A percentile compares a stretch with the other conserved stretches of the same genome.
phyloP scores from a whole-genome alignment of 92 coral and sea anemone species.

The Phenganax marumi region DNA sequence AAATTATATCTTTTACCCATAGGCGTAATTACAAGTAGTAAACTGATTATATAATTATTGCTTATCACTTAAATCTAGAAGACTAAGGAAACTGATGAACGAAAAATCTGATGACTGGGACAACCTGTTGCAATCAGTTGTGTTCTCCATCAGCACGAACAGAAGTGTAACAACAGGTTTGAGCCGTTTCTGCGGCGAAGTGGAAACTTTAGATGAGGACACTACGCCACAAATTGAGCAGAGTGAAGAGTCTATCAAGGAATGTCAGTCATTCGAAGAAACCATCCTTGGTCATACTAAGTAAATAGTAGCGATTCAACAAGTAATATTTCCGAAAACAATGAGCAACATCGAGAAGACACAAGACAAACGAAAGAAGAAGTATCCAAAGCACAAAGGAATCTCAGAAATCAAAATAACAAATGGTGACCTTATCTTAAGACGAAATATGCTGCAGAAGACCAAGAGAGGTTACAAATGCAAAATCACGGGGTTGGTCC shows the following conservation, averaged over 20 bases:
- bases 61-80: neutral
- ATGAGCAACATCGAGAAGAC: constrained; percentile 38
- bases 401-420: constrained; percentile 22
- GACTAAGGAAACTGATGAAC: constrained; percentile 34
- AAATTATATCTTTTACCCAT: no score
- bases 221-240: neutral
- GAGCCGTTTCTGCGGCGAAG: constrained; percentile 23
- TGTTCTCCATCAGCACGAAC: constrained; percentile 27
- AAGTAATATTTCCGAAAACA: constrained; percentile 18
- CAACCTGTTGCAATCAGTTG: constrained; percentile 25
- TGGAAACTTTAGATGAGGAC: neutral
- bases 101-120: constrained; percentile 23
- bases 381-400: neutral
- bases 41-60: neutral
- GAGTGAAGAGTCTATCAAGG: neutral
- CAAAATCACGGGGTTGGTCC: constrained; percentile 67
- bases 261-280: constrained; percentile 19
- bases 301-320: neutral
- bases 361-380: constrained; percentile 24
- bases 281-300: neutral
- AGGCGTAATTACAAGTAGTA: no score
- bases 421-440: constrained; percentile 52
- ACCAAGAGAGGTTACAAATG: constrained; percentile 45
- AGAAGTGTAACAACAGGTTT: constrained; percentile 29
- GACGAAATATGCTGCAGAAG: constrained; percentile 63